phyloP scores from a whole-genome alignment of 2,888 invertebrate species.

The Biston stratarius region DNA sequence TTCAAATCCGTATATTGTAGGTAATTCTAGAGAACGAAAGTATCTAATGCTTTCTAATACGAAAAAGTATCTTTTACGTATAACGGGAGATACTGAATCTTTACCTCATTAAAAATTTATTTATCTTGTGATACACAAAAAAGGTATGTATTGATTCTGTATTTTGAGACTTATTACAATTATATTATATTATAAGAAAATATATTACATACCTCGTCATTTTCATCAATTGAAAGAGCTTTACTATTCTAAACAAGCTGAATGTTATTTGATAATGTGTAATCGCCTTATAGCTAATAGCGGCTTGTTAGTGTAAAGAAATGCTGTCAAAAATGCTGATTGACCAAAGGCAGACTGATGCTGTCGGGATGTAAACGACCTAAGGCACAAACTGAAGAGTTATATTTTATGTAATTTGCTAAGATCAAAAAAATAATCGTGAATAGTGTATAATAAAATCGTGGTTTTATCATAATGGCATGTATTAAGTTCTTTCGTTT shows the following conservation, averaged over 20 bases:
- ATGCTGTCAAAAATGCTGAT: conserved; percentile 33
- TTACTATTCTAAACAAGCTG: conserved; percentile 48
- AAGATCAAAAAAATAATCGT: too few relatives aligned
- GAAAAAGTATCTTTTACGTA: too few relatives aligned
- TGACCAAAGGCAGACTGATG: not conserved
- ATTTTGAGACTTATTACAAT: too few relatives aligned
- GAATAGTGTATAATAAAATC: too few relatives aligned
- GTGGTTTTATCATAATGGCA: too few relatives aligned
- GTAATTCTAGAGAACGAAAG: too few relatives aligned
- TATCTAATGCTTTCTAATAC: too few relatives aligned
- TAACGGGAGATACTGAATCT: not conserved
- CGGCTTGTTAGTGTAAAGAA: conserved; percentile 63
- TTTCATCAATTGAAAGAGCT: conserved; percentile 20
- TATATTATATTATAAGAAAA: conserved; percentile 5
- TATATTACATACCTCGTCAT: not conserved
- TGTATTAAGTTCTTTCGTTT: too few relatives aligned
- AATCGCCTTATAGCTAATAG: conserved; percentile 9
- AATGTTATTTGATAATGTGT: conserved; percentile 71
- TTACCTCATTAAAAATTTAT: not conserved
- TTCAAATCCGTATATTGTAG: too few relatives aligned
- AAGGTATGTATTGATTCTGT: not conserved
- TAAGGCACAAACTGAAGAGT: not conserved
- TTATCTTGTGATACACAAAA: not conserved
- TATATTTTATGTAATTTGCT: not conserved
- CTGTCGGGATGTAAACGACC: not conserved